Evolutionary conservation across 2,888 invertebrate species (phyloP), one percentile per base, ranked within the genome.

Genomic region (Tethea ocularis): DNA sequence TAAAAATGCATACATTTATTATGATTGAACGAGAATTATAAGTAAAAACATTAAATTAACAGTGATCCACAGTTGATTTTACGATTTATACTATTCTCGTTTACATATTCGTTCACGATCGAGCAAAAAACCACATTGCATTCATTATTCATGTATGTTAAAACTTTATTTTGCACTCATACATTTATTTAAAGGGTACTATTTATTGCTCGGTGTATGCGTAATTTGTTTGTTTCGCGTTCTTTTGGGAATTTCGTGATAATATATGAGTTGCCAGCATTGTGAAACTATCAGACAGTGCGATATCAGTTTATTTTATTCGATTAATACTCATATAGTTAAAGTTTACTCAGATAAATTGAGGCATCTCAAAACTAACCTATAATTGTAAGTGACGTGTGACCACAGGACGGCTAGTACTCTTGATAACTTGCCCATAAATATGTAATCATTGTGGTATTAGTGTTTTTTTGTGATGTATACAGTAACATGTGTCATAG

Each of bases 401-500:
- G 33, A 13, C 33, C 33, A 33, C 33, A 13, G 13, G 2, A 13
- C 4, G 33, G 33, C 33, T 17, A 46, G 46, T 3, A 20, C 20
- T 46, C 17, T 46, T 46, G 46, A 46, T 46, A 38, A 38, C 38
- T 38, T 20, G 8, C 20, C 8, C 10, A 20, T 46, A 20, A 46
- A 57, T 60, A 61, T 54, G 56, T 53, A 57, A 52, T 56, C 55
- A 56, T 57, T 52, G 38, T 62, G 51, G 55, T 61, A 61, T 52
- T 54, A 54, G 63, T 61, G 10, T 17, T 20, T 6, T 17, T 41
- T 17, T 41, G 20, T 20, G 8, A 15, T 20, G 8, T 56, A 57
- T n/a, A 64, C 58, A 63, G 61, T 60, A 60, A 71, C 63, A 65
- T 58, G 57, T 67, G 65, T 61, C 56, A 63, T 59, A 58, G 60